Base-by-base conservation (phyloP, 2,888 invertebrate genomes). In the Ypsolopha sequella region DNA sequence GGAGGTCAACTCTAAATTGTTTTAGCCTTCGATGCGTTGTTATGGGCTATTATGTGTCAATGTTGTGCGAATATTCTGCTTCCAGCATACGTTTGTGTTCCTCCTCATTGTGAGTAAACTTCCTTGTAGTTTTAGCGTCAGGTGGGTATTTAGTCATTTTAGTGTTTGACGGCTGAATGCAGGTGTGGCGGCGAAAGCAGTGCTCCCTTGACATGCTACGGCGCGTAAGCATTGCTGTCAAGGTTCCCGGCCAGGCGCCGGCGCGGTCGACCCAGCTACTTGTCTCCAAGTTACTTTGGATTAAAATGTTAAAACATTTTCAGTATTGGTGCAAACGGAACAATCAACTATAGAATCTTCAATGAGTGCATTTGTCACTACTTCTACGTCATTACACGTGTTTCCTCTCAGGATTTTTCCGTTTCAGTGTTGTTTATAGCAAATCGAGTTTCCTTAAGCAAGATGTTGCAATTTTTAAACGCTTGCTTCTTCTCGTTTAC, bases 161-260 rank as follows among this genome's bases (percentile, higher is more conserved):
- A 56, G 60, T 60, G 56, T 65, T 66, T 62, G 65, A 62, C 68
- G 71, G 70, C 66, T 68, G 60, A 61, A 63, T 63, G 64, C 73
- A 74, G 84, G 80, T 77, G 81, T 75, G 79, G 74, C 80, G 72
- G 82, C 81, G 85, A 85, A 85, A 85, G 85, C 85, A 82, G 81
- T 68, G 77, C 80, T 82, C 85, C 85, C 85, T 85, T 85, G 85
- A 85, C 85, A 85, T 73, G 84, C 73, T 74, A 81, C 84, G 82
- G 78, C 80, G 81, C 78, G 70, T 80, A 84, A 79, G 79, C 84
- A 85, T 85, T 85, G 84, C 82, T 68, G 85, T 82, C 85, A 85
- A 85, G 85, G 85, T 76, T 70, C 71, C 55, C 71, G 59, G 61
- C 53, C 35, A 35, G 35, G 44, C 51, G 43, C 44, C 35, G 36